Conservation (phyloP, 2,888 invertebrate species). For the Scaptomyza parva region DNA sequence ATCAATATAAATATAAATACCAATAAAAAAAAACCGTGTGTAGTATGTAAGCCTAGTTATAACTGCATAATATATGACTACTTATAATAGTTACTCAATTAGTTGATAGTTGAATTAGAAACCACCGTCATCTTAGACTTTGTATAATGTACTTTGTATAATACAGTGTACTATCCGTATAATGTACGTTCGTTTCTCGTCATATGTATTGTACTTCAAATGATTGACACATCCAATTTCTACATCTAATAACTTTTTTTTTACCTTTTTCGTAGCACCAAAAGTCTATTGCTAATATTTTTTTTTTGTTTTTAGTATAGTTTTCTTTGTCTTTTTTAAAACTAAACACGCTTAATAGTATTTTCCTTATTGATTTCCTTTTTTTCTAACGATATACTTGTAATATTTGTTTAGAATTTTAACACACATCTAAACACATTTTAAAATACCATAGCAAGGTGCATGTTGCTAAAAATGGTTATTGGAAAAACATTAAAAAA, state of each 20-base stretch:
- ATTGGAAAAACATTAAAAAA: neutral
- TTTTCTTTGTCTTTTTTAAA: constrained; percentile 5
- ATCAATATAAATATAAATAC: constrained; percentile 2
- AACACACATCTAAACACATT: constrained; percentile 11
- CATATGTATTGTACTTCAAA: constrained; percentile 28
- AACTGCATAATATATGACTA: constrained; percentile 30
- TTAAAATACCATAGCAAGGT: constrained; percentile 15
- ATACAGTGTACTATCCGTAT: constrained; percentile 32
- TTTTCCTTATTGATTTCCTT: neutral
- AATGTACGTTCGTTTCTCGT: constrained; percentile 56
- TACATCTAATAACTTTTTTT: constrained; percentile 10
- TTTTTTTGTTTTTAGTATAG: neutral
- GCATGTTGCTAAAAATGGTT: constrained; percentile 37
- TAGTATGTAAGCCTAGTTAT: constrained; percentile 30
- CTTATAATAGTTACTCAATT: constrained; percentile 47
- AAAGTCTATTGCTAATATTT: constrained; percentile 11
- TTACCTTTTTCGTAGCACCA: constrained; percentile 24
- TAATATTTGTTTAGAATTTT: constrained; percentile 25
- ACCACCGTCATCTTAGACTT: constrained; percentile 80
- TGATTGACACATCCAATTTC: constrained; percentile 46
- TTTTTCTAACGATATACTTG: constrained; percentile 2
- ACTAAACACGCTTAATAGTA: constrained; percentile 14
- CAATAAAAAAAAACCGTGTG: constrained; percentile 15
- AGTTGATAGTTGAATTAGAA: constrained; percentile 76
- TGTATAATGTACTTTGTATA: constrained; percentile 66